These are phyloP conservation scores for Perognathus longimembris DNA, from an alignment of 2,113 vertebrate species.

Conservation along the genomic window DNA sequence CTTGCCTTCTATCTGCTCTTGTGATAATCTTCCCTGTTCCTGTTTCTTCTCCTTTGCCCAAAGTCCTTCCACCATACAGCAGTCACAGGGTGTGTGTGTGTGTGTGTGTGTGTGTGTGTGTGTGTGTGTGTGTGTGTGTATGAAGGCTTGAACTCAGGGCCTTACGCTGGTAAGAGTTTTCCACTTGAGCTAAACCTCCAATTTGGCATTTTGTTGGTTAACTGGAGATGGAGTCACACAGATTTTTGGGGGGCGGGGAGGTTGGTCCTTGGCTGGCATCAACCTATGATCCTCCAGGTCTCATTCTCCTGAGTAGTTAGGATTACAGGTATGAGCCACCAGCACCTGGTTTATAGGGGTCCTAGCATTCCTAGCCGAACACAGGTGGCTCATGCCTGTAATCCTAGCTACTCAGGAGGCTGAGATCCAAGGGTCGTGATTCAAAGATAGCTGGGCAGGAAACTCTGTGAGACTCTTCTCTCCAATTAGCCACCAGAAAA, in stretches of 20 bases:
- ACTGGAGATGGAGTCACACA: background rate
- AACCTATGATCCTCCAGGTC: no score
- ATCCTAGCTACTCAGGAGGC: background rate
- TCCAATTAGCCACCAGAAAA: no score
- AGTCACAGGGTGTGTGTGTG: background rate
- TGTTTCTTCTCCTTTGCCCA: background rate
- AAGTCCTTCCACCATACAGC: background rate
- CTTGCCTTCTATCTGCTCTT: background rate
- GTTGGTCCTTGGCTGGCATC: no score
- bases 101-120: no score
- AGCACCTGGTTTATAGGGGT: no score
- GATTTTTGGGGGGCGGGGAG: no score
- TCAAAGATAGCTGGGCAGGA: background rate
- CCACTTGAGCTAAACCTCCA: background rate
- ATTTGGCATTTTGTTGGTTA: no score
- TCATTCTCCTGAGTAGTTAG: no score
- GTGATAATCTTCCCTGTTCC: background rate
- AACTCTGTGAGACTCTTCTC: no score
- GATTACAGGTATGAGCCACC: background rate
- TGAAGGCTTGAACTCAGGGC: no score
- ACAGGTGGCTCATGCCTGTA: background rate
- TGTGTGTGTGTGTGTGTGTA: no score
- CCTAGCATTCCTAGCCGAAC: background rate
- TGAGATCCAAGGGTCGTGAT: background rate
- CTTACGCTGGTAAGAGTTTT: no score